Evolutionary conservation across 2,113 vertebrate species (phyloP).

Genomic region (Dascyllus trimaculatus): DNA sequence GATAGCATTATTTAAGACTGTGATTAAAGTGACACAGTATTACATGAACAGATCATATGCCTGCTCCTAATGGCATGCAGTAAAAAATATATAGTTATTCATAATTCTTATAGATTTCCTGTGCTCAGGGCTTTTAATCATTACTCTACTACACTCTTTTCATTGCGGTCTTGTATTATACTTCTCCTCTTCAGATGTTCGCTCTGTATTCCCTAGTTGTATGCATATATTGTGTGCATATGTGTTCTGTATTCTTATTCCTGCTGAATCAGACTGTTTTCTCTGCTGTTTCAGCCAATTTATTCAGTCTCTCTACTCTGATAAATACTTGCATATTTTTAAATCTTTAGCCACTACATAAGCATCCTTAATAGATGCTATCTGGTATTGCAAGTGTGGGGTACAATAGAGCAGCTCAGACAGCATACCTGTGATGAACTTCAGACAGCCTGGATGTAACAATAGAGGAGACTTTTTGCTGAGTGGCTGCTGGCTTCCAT

Average conservation of each 20-base stretch:
- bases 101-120: not conserved
- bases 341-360: not conserved
- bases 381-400: not conserved
- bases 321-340: not conserved
- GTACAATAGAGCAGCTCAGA: not conserved
- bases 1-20: too few species aligned
- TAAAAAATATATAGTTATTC: not conserved
- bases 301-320: not conserved
- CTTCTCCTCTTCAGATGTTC: not conserved
- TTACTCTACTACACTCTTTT: not conserved
- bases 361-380: slow-evolving; percentile 6
- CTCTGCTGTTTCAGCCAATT: not conserved
- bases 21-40: too few species aligned
- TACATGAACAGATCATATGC: too few species aligned
- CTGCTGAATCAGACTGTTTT: not conserved
- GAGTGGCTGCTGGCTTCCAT: not conserved
- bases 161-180: not conserved
- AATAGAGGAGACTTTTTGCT: not conserved
- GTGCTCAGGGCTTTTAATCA: not conserved
- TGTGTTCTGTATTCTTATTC: not conserved
- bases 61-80: not conserved
- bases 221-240: not conserved
- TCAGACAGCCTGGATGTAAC: not conserved
- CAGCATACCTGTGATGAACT: slow-evolving; percentile 7
- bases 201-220: not conserved